phyloP scores from a whole-genome alignment of 2,113 vertebrate genomes.

The Myiozetetes cayanensis region DNA sequence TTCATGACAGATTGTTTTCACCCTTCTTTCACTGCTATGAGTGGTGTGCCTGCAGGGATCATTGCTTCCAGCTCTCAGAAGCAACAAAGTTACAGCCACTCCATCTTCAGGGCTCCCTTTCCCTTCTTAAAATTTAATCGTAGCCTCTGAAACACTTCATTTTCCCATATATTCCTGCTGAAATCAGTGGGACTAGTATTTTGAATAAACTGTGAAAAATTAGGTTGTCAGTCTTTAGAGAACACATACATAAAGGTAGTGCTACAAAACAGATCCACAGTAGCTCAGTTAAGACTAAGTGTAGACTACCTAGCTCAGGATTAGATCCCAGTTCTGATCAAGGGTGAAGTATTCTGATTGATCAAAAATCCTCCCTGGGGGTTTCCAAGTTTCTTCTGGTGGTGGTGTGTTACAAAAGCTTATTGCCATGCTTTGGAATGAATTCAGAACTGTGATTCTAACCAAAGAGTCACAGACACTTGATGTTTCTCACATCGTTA shows the following conservation, averaged over 20 bases:
- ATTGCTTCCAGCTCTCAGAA: background rate
- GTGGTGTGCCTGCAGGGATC: background rate
- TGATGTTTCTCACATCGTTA: background rate
- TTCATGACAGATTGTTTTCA: background rate
- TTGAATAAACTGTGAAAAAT: background rate
- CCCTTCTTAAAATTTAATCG: background rate
- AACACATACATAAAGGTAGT: background rate
- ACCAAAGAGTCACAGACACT: background rate
- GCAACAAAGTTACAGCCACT: background rate
- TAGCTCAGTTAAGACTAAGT: background rate
- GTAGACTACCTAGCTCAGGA: background rate
- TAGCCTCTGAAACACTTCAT: background rate
- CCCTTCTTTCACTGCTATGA: background rate
- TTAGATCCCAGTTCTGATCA: background rate
- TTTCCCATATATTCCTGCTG: background rate
- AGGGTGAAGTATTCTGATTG: background rate
- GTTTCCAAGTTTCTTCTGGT: background rate
- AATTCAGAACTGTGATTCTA: background rate
- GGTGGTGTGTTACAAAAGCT: background rate
- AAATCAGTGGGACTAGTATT: background rate
- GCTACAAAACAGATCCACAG: background rate
- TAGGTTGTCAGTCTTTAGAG: background rate
- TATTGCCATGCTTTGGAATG: background rate
- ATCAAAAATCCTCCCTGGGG: background rate
- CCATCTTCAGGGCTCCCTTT: background rate